These are phyloP conservation scores for Taurulus bubalis DNA, from an alignment of 2,113 vertebrate genomes.

Conservation along the genomic window DNA sequence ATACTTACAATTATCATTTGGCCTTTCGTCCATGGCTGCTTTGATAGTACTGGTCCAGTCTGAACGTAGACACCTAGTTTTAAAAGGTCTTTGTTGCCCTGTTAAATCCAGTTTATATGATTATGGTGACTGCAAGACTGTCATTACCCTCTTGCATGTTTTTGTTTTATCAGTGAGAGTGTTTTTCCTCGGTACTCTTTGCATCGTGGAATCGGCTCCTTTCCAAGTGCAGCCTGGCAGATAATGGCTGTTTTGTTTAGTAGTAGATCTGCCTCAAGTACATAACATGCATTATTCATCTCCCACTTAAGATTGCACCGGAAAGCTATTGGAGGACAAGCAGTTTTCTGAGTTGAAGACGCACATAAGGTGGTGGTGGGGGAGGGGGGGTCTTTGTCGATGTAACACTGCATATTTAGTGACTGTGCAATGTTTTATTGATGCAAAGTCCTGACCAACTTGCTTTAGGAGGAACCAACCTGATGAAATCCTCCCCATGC, in stretches of 20 bases:
- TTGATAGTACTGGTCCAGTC: not conserved
- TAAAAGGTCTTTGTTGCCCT: not conserved
- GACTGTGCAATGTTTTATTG: constrained; percentile 76
- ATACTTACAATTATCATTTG: not conserved
- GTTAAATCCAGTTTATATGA: not conserved
- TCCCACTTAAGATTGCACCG: constrained; percentile 58
- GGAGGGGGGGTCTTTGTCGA: constrained; percentile 43
- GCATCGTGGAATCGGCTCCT: constrained; percentile 51
- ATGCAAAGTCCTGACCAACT: constrained; percentile 60
- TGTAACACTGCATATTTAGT: constrained; percentile 68
- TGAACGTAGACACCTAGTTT: not conserved
- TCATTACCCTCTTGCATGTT: constrained; percentile 16
- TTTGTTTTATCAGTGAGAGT: constrained; percentile 20
- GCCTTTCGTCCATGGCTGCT: not conserved
- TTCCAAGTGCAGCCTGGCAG: constrained; percentile 66
- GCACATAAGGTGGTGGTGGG: constrained; percentile 38
- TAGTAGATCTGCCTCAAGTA: constrained; percentile 68
- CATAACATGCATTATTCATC: constrained; percentile 78
- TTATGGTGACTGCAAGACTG: not conserved
- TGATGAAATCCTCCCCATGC: constrained; percentile 60
- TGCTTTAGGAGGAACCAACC: constrained; percentile 57
- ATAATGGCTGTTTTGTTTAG: constrained; percentile 80
- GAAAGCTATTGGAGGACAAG: constrained; percentile 69
- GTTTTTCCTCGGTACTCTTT: constrained; percentile 18
- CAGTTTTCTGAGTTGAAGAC: constrained; percentile 64